Evolutionary conservation across 2,888 invertebrate species (phyloP), one percentile per base, ranked within the genome.

Genomic region (Heliconius ismenius): DNA sequence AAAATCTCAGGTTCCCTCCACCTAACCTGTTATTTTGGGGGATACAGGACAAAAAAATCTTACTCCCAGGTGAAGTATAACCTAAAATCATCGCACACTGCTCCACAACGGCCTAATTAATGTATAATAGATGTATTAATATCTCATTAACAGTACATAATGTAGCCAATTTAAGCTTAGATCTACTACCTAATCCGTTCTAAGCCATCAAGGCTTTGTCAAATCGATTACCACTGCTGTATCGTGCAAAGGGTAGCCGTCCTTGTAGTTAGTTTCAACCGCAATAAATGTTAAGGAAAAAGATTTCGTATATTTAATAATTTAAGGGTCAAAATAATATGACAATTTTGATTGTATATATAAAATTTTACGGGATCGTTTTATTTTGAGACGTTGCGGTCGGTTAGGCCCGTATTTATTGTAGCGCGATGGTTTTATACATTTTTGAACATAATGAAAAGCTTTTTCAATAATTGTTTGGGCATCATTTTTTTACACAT

Each of bases 361-460:
- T 36, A 63, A 60, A 82, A 81, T 85, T 85, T 86, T 85, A 73
- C 84, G 78, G 77, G 79, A 81, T 83, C 83, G 82, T 82, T 86
- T 86, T 88, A 88, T 87, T 87, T 87, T 81, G 83, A 87, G 85
- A 81, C 81, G 76, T 76, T 82, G 83, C 84, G 84, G 83, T 82
- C 82, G 82, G 83, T 79, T 81, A 81, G 83, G 80, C 83, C 83
- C 83, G 76, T 76, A 77, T 76, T 77, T 75, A 76, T 75, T 77
- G 79, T 74, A 76, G 63, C 75, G 79, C 75, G 78, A 74, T 76
- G 74, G 68, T 79, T 77, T 76, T 64, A 75, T 70, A 79, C 75
- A 76, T 76, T 79, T 79, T 73, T 76, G 69, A 68, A 74, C 73
- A 70, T 74, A 15, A 67, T 74, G 65, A 32, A 73, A 54, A 64